Conservation (phyloP, 2,797 vertebrate genomes). For the Bradypodion ventrale region DNA sequence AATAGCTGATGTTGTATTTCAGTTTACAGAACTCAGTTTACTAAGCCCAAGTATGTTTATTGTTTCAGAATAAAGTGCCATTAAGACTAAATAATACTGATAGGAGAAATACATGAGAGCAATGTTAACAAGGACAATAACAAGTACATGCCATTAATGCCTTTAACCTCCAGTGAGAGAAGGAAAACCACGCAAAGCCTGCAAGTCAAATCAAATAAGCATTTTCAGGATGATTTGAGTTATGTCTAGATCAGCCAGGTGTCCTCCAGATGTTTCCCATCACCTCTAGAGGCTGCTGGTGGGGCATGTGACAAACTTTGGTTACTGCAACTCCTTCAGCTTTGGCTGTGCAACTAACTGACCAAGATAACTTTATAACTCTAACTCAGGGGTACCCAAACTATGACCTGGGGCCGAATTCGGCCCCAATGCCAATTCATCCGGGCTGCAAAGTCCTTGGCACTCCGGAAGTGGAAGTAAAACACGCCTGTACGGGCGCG, state of each 20-base stretch:
- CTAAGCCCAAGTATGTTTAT: background rate
- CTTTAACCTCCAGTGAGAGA: background rate
- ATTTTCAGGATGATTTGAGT: background rate
- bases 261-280: too few relatives aligned
- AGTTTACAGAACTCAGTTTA: background rate
- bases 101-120: background rate
- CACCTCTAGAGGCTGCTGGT: too few relatives aligned
- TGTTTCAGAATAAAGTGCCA: background rate
- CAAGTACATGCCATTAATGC: background rate
- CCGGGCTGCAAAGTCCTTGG: too few relatives aligned
- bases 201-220: background rate
- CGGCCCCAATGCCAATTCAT: too few relatives aligned
- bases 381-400: too few relatives aligned
- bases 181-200: background rate
- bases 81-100: background rate
- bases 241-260: too few relatives aligned
- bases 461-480: too few relatives aligned
- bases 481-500: too few relatives aligned
- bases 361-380: background rate
- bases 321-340: too few relatives aligned
- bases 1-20: background rate
- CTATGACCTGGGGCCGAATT: too few relatives aligned
- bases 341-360: background rate
- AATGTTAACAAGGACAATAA: background rate
- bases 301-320: too few relatives aligned